Evolutionary conservation across 1,140 invertebrate species (phyloP).

Genomic region (Bradynema listronoti): DNA sequence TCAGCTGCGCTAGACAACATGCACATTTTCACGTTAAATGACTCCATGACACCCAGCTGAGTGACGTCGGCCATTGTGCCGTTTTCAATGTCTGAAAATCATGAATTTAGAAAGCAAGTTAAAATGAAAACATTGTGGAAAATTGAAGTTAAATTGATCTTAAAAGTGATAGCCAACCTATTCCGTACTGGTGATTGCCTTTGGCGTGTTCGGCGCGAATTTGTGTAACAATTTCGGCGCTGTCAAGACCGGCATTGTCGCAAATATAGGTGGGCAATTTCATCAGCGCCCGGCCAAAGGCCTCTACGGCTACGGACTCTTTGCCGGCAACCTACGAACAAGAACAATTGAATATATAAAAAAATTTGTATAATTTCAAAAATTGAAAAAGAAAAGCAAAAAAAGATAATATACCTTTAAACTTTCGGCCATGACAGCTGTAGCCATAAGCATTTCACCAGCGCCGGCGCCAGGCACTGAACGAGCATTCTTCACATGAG

Average conservation of each 20-base stretch:
- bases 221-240: conserved; percentile 81
- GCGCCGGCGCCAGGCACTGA: conserved; percentile 64
- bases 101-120: too few relatives aligned
- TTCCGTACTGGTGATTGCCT: conserved; percentile 70
- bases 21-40: conserved; percentile 89
- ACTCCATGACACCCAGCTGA: conserved; percentile 84
- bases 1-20: conserved; percentile 87
- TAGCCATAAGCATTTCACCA: conserved; percentile 90
- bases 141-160: too few relatives aligned
- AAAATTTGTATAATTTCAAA: not conserved
- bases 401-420: conserved; percentile 61
- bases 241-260: conserved; percentile 97
- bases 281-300: conserved; percentile 79
- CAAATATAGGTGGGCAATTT: conserved; percentile 88
- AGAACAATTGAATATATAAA: conserved; percentile 3
- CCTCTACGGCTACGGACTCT: conserved; percentile 91
- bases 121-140: not conserved
- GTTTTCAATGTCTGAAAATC: conserved; percentile 60
- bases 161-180: conserved; percentile 66
- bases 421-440: conserved; percentile 75
- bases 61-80: conserved; percentile 69
- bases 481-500: conserved; percentile 72
- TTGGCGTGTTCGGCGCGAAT: conserved; percentile 79
- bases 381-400: not conserved
- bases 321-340: conserved; percentile 70